Evolutionary conservation across 2,888 invertebrate genomes (phyloP), one percentile per base, ranked within the genome.

Genomic region (Eristalinus aeneus): DNA sequence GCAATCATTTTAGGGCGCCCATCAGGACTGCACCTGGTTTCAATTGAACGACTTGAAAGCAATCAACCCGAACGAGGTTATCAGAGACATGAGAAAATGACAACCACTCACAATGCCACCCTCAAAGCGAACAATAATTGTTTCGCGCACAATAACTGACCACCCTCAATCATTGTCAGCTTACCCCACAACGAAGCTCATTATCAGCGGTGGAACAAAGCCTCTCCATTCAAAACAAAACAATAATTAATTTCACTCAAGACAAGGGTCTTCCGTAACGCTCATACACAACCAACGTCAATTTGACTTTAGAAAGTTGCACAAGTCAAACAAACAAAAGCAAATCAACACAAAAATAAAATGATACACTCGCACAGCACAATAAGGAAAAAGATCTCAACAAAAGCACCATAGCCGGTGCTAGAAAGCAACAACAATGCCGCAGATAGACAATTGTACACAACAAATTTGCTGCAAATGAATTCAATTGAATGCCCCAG

Each of bases 261-360:
- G n/a, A n/a, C 46, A 39, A 39, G 39, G 39, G 39, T 16, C 46
- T 46, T 46, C 16, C 46, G n/a, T n/a, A n/a, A n/a, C n/a, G 39
- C 39, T 12, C 12, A n/a, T 39, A 3, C 39, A 2, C 46, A 16
- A 8, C 16, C 46, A 46, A 16, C 39, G 39, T 16, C 73, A 54
- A 54, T 16, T 56, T 64, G 34, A 69, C 77, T 71, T 71, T 64
- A 63, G 77, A 77, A 77, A 71, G 69, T 64, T 58, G 31, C 69
- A 36, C 16, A 63, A 39, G 46, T 16, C 46, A 16, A 46, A 46
- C 46, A 58, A 27, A 27, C 27, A 23, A 4, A 58, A 58, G 5
- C 11, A 20, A 20, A 20, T 12, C 22, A 27, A 58, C 3, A 46
- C n/a, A 46, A 46, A 4, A 16, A 46, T 4, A 46, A 1, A 46